Percentiles rank a stretch among this genome's conserved stretches.
These are phyloP conservation scores for Ondatra zibethicus DNA, from an alignment of 2,113 vertebrate species.

Conservation along the genomic window DNA sequence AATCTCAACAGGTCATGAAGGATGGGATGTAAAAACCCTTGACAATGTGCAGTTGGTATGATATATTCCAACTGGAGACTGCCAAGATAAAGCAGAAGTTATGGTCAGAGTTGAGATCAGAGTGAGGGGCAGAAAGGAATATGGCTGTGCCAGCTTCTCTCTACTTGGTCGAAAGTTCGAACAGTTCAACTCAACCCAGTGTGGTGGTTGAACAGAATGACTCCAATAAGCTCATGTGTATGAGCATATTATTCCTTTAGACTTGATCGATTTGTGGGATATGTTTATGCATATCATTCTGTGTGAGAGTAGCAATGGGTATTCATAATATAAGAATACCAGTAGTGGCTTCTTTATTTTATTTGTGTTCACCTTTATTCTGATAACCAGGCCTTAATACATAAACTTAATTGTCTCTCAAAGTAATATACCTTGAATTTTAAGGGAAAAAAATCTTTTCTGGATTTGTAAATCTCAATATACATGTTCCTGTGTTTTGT, in stretches of 20 bases:
- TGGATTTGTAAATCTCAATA: background rate
- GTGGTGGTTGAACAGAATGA: background rate
- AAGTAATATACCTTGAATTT: background rate
- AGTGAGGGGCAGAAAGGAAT: background rate
- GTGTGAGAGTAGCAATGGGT: too few relatives aligned
- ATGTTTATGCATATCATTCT: background rate
- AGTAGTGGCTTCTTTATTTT: background rate
- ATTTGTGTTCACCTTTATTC: background rate
- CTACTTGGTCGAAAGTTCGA: background rate
- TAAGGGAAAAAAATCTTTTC: background rate
- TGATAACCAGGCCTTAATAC: background rate
- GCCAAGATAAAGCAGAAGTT: background rate
- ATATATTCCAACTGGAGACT: background rate
- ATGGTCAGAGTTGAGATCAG: background rate
- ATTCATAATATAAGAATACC: background rate
- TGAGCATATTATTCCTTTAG: background rate
- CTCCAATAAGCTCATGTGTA: background rate
- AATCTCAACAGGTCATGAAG: background rate
- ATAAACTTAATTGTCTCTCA: background rate
- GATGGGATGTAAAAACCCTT: background rate
- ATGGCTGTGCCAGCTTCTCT: background rate
- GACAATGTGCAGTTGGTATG: background rate
- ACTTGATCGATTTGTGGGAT: background rate
- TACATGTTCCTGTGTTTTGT: background rate
- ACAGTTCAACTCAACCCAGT: background rate